Conservation (phyloP, 2,797 vertebrate genomes). For the Periophthalmus magnuspinnatus region DNA sequence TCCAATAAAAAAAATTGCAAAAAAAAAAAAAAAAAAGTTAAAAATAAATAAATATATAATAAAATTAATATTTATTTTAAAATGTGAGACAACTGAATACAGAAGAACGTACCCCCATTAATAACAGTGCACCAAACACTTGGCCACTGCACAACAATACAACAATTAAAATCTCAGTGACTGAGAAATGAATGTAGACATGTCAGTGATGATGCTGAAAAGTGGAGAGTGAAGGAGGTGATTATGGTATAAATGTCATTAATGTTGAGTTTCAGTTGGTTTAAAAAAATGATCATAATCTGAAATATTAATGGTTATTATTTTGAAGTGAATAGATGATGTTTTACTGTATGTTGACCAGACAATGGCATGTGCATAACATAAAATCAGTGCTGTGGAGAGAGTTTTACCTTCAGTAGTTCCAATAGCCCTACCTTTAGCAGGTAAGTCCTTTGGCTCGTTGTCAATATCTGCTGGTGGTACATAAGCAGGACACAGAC, state of each 20-base stretch:
- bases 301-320: slow-evolving; percentile 30
- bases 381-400: slow-evolving; percentile 22
- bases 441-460: slow-evolving; percentile 79
- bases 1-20: neutral
- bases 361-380: slow-evolving; percentile 69
- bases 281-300: slow-evolving; percentile 50
- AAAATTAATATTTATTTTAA: neutral
- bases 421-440: slow-evolving; percentile 85
- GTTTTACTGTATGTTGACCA: slow-evolving; percentile 40
- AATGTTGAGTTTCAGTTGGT: slow-evolving; percentile 31
- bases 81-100: neutral
- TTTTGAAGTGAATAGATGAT: slow-evolving; percentile 38
- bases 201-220: slow-evolving; percentile 44
- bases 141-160: slow-evolving; percentile 49
- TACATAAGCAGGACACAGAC: slow-evolving; percentile 80
- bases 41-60: neutral
- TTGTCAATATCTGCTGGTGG: slow-evolving; percentile 68
- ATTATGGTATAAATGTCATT: slow-evolving; percentile 38
- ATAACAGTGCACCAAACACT: neutral
- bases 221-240: slow-evolving; percentile 23
- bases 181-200: slow-evolving; percentile 38
- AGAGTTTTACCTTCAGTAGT: slow-evolving; percentile 44
- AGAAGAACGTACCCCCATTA: too few species aligned
- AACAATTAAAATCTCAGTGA: slow-evolving; percentile 40
- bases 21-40: neutral